Conservation (phyloP, 2,797 vertebrate species). For the Channa striata region DNA sequence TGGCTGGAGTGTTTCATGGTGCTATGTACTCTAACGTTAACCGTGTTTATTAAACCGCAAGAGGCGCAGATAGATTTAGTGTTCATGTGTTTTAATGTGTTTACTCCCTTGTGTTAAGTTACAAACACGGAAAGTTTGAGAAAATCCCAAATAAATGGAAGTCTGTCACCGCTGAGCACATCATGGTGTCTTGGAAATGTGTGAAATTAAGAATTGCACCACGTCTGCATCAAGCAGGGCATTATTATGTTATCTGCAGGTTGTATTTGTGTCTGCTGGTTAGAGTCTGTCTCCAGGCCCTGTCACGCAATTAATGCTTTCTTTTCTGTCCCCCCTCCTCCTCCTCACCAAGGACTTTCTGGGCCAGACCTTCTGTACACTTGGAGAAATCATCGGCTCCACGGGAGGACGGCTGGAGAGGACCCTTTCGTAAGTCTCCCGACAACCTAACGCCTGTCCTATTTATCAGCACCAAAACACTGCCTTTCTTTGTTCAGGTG, state of each 20-base stretch:
- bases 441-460: slow-evolving; percentile 11
- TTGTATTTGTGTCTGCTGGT: not conserved
- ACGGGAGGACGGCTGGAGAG: slow-evolving; percentile 91
- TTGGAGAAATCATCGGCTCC: slow-evolving; percentile 97
- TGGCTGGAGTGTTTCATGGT: slow-evolving; percentile 16
- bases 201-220: not conserved
- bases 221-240: not conserved
- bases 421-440: slow-evolving; percentile 90
- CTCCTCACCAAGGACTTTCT: slow-evolving; percentile 89
- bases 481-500: slow-evolving; percentile 11
- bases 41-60: slow-evolving; percentile 22
- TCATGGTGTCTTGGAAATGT: not conserved
- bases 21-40: slow-evolving; percentile 11
- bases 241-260: not conserved
- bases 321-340: not conserved
- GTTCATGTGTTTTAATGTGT: slow-evolving; percentile 17
- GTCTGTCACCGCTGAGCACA: slow-evolving; percentile 1
- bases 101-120: not conserved
- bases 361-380: slow-evolving; percentile 94
- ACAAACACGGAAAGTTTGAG: not conserved
- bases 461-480: not conserved
- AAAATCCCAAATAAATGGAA: slow-evolving; percentile 11
- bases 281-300: slow-evolving; percentile 1
- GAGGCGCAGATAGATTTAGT: not conserved
- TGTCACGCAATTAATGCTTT: slow-evolving; percentile 27